A percentile compares a stretch with the other conserved stretches of the same genome.
These are phyloP conservation scores for Vanessa tameamea DNA, from an alignment of 1,140 invertebrate genomes.

Conservation along the genomic window DNA sequence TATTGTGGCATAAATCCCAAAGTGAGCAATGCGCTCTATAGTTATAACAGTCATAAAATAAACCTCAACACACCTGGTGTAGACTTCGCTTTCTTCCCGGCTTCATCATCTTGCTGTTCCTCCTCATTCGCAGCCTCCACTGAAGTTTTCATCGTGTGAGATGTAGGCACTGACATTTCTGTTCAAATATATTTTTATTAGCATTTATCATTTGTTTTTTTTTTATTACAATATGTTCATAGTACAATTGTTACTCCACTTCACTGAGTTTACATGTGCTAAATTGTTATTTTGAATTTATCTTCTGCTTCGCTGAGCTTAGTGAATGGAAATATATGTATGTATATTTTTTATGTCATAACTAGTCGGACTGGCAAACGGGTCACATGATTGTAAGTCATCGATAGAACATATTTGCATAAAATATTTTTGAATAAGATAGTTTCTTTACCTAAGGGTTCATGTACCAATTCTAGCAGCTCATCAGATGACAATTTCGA, in stretches of 20 bases:
- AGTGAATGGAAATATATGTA: too few relatives aligned
- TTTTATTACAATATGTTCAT: too few relatives aligned
- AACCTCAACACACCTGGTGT: slow-evolving; percentile 43
- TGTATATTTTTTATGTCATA: too few relatives aligned
- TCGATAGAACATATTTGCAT: too few relatives aligned
- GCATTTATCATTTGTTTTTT: background rate
- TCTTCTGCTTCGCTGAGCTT: too few relatives aligned
- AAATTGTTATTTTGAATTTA: too few relatives aligned
- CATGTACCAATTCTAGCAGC: slow-evolving; percentile 68
- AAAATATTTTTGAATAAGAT: background rate
- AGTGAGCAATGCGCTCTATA: background rate
- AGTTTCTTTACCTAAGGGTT: slow-evolving; percentile 63
- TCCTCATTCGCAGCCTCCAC: slow-evolving; percentile 60
- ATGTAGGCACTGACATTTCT: slow-evolving; percentile 63
- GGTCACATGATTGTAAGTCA: too few relatives aligned
- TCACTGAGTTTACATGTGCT: too few relatives aligned
- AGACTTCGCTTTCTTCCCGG: slow-evolving; percentile 51
- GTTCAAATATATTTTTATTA: background rate
- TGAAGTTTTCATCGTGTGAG: slow-evolving; percentile 58
- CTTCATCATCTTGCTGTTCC: slow-evolving; percentile 28
- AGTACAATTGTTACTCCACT: background rate
- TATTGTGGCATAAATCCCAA: too few relatives aligned
- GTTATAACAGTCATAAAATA: background rate
- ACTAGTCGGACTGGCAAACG: too few relatives aligned
- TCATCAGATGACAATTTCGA: slow-evolving; percentile 60